Percentiles rank a stretch among this genome's conserved stretches.
phyloP scores from a whole-genome alignment of 2,797 vertebrate species.

The Dermochelys coriacea region DNA sequence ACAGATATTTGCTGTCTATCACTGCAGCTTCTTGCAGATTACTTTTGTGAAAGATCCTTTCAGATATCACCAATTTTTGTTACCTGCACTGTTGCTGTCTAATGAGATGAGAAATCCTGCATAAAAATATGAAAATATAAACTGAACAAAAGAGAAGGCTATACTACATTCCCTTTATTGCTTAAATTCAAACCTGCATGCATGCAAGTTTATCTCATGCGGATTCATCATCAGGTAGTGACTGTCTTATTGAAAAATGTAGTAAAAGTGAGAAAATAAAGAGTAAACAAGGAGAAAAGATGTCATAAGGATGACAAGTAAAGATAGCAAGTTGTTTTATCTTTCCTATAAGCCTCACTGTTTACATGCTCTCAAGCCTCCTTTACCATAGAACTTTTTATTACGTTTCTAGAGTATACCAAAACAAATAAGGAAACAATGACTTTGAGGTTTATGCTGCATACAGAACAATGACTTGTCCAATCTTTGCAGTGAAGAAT shows the following conservation, averaged over 20 bases:
- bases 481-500: constrained; percentile 49
- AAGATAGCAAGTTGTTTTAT: constrained; percentile 44
- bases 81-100: background rate
- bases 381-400: constrained; percentile 44
- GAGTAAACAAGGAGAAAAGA: constrained; percentile 53
- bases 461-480: constrained; percentile 66
- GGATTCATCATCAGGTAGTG: constrained; percentile 21
- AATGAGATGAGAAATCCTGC: constrained; percentile 11
- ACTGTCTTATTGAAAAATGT: constrained; percentile 9
- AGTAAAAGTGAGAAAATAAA: constrained; percentile 46
- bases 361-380: constrained; percentile 5
- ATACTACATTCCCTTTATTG: background rate
- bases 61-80: constrained; percentile 17
- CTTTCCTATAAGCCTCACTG: constrained; percentile 6
- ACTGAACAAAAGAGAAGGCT: background rate
- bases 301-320: background rate
- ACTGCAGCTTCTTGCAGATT: background rate
- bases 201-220: constrained; percentile 29
- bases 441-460: constrained; percentile 70
- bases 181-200: constrained; percentile 13
- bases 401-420: constrained; percentile 56
- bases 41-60: constrained; percentile 34
- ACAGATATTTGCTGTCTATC: background rate
- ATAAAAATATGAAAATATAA: background rate
- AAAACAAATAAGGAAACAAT: constrained; percentile 76